These are phyloP conservation scores for Psittacus erithacus DNA, from an alignment of 2,113 vertebrate species.

Conservation along the genomic window DNA sequence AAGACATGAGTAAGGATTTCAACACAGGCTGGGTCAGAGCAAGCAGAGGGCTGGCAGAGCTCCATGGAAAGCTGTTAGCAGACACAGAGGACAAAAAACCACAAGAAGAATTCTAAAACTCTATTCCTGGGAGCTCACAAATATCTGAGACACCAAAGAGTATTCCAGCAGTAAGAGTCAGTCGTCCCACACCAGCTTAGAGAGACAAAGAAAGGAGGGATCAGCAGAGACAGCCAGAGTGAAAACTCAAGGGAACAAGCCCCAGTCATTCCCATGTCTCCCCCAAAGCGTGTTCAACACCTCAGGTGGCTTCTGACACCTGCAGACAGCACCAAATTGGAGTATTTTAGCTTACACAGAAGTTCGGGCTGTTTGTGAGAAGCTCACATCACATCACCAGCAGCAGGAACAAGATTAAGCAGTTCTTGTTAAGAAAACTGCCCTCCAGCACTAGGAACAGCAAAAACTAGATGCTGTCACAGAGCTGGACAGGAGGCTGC, in stretches of 20 bases:
- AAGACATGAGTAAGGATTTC: slow-evolving; percentile 41
- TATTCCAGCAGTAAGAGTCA: neutral
- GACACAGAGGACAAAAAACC: neutral
- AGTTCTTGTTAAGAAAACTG: neutral
- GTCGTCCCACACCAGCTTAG: neutral
- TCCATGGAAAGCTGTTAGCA: slow-evolving; percentile 4
- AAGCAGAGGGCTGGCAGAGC: neutral
- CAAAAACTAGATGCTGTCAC: neutral
- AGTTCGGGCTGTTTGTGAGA: neutral
- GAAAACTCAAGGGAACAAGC: neutral
- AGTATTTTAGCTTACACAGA: neutral
- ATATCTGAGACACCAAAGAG: neutral
- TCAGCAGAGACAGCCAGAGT: neutral
- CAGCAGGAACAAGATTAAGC: neutral
- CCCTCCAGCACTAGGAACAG: neutral
- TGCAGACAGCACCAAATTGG: neutral
- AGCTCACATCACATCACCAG: neutral
- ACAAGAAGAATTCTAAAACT: neutral
- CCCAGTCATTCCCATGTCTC: neutral
- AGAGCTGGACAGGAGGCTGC: neutral
- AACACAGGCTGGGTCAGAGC: neutral
- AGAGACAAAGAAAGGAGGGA: neutral
- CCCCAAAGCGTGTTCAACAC: neutral
- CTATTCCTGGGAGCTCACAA: neutral
- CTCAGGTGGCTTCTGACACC: neutral